These are phyloP conservation scores for Panurus biarmicus DNA, from an alignment of 2,113 vertebrate species.

Conservation along the genomic window DNA sequence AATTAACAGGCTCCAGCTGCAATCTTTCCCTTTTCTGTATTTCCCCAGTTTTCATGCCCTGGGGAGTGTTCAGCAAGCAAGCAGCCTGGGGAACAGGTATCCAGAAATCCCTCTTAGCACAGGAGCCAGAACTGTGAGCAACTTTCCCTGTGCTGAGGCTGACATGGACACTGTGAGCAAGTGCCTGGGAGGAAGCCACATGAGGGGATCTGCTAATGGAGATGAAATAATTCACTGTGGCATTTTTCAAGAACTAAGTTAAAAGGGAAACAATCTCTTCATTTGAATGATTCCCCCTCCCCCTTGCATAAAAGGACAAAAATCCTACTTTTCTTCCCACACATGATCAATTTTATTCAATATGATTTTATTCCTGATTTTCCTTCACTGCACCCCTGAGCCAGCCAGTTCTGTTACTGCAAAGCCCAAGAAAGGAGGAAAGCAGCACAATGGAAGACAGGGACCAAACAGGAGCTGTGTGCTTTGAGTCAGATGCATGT, in stretches of 20 bases:
- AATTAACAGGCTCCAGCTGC: background rate
- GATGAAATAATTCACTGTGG: background rate
- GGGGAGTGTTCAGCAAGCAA: background rate
- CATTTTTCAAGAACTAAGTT: background rate
- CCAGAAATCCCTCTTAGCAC: background rate
- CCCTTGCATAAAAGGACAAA: background rate
- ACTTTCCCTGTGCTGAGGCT: background rate
- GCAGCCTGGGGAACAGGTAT: background rate
- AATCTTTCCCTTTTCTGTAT: background rate
- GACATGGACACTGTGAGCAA: background rate
- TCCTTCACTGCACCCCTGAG: background rate
- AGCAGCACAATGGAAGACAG: background rate
- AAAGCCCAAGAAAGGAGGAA: background rate
- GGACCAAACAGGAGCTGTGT: background rate
- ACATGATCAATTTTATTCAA: background rate
- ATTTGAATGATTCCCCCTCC: background rate
- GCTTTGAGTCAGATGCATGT: background rate
- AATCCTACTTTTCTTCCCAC: background rate
- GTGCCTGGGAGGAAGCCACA: background rate
- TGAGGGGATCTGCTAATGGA: background rate
- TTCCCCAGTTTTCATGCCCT: background rate
- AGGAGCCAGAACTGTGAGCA: background rate
- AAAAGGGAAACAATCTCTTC: background rate
- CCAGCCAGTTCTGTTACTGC: background rate
- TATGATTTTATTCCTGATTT: background rate